Evolutionary conservation across 2,797 vertebrate genomes (phyloP).

Genomic region (Periophthalmus magnuspinnatus): DNA sequence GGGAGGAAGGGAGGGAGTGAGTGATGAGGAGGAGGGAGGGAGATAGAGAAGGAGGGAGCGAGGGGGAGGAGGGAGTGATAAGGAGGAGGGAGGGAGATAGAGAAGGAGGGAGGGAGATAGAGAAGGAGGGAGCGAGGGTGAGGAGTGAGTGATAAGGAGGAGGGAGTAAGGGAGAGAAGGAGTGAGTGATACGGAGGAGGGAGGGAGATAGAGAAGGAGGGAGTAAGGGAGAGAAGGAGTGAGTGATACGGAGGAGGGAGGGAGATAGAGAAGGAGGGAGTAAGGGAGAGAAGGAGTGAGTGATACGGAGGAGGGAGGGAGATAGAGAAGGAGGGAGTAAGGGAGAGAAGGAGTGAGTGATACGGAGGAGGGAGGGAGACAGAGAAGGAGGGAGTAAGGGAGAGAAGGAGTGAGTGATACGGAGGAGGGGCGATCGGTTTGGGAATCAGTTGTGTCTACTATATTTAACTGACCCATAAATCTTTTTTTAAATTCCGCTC

Average conservation of each 20-base stretch:
- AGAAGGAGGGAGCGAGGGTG: constrained; percentile 62
- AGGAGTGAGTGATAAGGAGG: constrained; percentile 58
- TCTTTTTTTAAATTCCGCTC: constrained; percentile 87
- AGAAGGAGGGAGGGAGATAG: constrained; percentile 54
- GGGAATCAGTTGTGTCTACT: constrained; percentile 83
- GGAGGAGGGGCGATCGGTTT: constrained; percentile 73
- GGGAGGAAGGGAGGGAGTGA: constrained; percentile 68
- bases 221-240: constrained; percentile 49
- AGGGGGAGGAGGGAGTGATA: constrained; percentile 58
- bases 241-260: constrained; percentile 70
- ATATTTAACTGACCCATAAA: constrained; percentile 90
- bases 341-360: constrained; percentile 57
- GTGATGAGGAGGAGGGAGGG: constrained; percentile 22
- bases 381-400: too few species aligned
- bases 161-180: constrained; percentile 59
- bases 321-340: constrained; percentile 48
- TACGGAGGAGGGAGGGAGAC: constrained; percentile 59
- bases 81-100: constrained; percentile 70
- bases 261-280: constrained; percentile 58
- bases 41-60: constrained; percentile 47
- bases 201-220: constrained; percentile 55
- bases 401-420: constrained; percentile 66
- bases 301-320: too few species aligned
- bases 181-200: constrained; percentile 54
- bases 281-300: constrained; percentile 63